phyloP scores from a whole-genome alignment of 1,140 invertebrate genomes.

The Cyclina sinensis region DNA sequence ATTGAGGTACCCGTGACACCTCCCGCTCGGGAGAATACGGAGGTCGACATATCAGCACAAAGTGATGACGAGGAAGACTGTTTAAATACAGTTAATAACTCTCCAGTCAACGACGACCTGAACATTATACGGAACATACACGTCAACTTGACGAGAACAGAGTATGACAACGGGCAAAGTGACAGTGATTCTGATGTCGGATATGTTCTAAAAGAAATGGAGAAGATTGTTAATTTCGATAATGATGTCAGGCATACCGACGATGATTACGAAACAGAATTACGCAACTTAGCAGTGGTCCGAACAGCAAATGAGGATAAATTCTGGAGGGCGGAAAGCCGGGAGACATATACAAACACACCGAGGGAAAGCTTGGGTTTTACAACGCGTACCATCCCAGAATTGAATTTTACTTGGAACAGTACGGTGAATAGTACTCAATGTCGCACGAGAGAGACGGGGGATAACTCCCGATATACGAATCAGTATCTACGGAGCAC shows the following conservation, averaged over 20 bases:
- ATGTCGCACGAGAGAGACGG: not conserved
- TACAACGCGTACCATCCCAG: constrained; percentile 24
- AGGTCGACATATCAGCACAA: not conserved
- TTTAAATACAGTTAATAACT: not conserved
- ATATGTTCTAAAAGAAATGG: constrained; percentile 22
- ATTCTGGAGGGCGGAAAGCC: not conserved
- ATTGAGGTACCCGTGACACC: constrained; percentile 84
- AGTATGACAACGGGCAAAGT: not conserved
- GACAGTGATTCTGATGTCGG: not conserved
- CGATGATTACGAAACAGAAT: not conserved
- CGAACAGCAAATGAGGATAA: not conserved
- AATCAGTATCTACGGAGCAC: constrained; percentile 45
- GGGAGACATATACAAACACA: not conserved
- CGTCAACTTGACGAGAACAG: not conserved
- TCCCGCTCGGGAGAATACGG: constrained; percentile 36
- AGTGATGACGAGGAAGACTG: not conserved
- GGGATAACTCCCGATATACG: not conserved
- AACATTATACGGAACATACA: not conserved
- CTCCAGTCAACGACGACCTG: not conserved
- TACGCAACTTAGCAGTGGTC: not conserved
- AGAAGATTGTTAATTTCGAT: constrained; percentile 10
- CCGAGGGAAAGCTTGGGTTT: constrained; percentile 24
- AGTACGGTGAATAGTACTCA: constrained; percentile 14
- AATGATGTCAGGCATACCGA: not conserved
- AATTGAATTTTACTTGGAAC: constrained; percentile 27